Base-by-base conservation (phyloP, 2,888 invertebrate genomes). In the Hesperia comma region DNA sequence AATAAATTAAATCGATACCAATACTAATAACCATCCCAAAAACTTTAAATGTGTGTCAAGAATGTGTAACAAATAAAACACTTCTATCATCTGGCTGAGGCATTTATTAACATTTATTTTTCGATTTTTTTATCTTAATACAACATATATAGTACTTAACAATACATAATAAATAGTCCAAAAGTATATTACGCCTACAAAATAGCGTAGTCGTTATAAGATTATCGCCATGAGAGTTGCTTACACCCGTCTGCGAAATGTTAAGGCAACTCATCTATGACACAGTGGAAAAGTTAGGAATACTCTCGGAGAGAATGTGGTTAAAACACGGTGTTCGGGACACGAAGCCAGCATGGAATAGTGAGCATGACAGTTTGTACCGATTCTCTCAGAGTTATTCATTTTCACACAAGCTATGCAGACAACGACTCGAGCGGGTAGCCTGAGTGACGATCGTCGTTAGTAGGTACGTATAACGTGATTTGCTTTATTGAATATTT, bases 91-190 rank as follows among this genome's bases (percentile, higher is more conserved):
- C 88, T 93, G 93, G 92, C 93, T 93, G 93, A 93, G 93, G 93
- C 93, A 93, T 93, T 93, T 92, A 93, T 91, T 93, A 92, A 93
- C 92, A 92, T 93, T 92, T 91, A 92, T 86, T 91, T 90, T 90
- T 90, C 83, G 83, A 78, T 87, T 88, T 87, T 73, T 90, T 90
- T 88, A 90, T 90, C 90, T 92, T 91, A 92, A 87, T 92, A 93
- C 92, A 93, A 93, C 92, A 93, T 93, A 93, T 91, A 92, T 92
- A 92, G 92, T 92, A 92, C 92, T 92, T 92, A 92, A 92, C 92
- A 92, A 91, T 92, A 92, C 92, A 90, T 92, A 92, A 92, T 92
- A 92, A 92, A 92, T 92, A 92, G 91, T 93, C 92, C 90, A 93
- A 93, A 93, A 93, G 92, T 93, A 93, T 93, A 93, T 93, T 90